Evolutionary conservation across 2,797 vertebrate genomes (phyloP).

Genomic region (Numenius phaeopus): DNA sequence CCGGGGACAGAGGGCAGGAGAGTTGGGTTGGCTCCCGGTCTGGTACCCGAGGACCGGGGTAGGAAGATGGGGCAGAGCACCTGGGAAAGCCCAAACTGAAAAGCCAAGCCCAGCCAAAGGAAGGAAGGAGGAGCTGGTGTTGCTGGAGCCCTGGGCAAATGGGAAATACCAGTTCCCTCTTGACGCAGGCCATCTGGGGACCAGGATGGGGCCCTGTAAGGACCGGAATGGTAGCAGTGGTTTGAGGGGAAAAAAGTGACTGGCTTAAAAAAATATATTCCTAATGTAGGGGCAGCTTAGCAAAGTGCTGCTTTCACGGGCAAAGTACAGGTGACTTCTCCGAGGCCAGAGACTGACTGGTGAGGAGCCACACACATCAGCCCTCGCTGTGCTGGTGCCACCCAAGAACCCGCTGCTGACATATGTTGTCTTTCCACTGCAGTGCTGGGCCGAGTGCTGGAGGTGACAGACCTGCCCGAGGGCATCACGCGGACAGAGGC

Average conservation of each 20-base stretch:
- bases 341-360: not conserved
- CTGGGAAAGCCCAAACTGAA: not conserved
- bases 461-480: constrained; percentile 97
- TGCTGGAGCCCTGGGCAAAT: not conserved
- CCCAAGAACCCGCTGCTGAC: not conserved
- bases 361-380: not conserved
- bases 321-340: not conserved
- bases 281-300: not conserved
- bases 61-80: not conserved
- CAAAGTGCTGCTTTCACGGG: not conserved
- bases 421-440: not conserved
- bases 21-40: not conserved
- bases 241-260: not conserved
- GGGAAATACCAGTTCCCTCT: not conserved
- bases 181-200: not conserved
- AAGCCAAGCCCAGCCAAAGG: not conserved
- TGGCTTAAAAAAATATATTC: rapidly evolving
- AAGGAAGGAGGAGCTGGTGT: not conserved
- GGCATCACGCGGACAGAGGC: constrained; percentile 96
- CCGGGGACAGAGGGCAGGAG: not conserved
- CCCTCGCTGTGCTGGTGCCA: not conserved
- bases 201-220: too few relatives aligned
- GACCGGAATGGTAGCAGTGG: not conserved
- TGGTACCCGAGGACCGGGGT: not conserved
- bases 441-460: constrained; percentile 95